These are phyloP conservation scores for Antedon mediterranea DNA, from an alignment of 53 echinoderm and acorn worm species.

Conservation along the genomic window DNA sequence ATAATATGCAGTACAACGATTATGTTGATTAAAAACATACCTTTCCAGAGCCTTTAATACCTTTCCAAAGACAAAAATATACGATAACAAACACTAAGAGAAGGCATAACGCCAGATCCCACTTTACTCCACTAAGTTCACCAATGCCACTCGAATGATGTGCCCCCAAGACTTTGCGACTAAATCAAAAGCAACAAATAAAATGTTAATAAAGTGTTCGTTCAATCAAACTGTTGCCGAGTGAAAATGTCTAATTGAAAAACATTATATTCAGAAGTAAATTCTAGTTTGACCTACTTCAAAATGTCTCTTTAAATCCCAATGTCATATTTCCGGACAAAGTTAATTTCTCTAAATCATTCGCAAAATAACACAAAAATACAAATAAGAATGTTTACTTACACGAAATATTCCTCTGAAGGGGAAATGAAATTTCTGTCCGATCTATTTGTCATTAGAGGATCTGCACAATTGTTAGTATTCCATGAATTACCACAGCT, in stretches of 20 bases:
- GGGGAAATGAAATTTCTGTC: conserved; percentile 30
- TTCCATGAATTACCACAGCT: conserved; percentile 77
- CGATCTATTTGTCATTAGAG: conserved; percentile 2
- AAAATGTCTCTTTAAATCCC: too few species aligned
- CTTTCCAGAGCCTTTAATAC: conserved; percentile 85
- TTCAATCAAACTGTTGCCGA: too few species aligned
- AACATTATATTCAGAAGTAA: too few species aligned
- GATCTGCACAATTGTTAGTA: conserved; percentile 41
- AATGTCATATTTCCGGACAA: too few species aligned
- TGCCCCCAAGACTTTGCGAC: conserved; percentile 55
- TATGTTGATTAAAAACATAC: conserved; percentile 11
- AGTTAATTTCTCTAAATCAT: too few species aligned
- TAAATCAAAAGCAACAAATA: too few species aligned
- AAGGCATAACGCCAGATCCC: conserved; percentile 76
- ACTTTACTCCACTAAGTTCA: conserved; percentile 58
- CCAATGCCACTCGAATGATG: conserved; percentile 49
- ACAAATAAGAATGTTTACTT: conserved; percentile 14
- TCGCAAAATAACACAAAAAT: neutral
- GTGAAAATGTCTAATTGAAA: too few species aligned
- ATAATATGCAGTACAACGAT: too few species aligned
- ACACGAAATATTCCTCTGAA: conserved; percentile 71
- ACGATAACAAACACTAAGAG: conserved; percentile 47
- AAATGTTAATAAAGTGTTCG: too few species aligned
- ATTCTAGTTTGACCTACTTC: too few species aligned
- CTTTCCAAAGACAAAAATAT: conserved; percentile 73